These are phyloP conservation scores for Lepus townsendii DNA, from an alignment of 2,797 vertebrate genomes.

Conservation along the genomic window DNA sequence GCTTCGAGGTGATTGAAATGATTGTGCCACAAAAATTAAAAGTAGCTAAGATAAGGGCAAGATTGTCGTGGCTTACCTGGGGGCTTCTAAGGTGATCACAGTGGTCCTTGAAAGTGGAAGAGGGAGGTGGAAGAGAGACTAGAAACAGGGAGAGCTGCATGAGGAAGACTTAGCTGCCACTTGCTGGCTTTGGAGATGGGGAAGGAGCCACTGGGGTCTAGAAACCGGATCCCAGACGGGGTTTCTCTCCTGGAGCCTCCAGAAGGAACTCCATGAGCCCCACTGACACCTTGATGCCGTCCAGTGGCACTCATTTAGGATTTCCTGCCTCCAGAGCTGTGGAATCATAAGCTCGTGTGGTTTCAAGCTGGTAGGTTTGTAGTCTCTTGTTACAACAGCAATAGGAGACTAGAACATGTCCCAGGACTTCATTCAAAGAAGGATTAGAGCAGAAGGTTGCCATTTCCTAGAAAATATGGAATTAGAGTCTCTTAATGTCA, in stretches of 20 bases:
- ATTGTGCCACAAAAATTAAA: background rate
- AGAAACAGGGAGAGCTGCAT: background rate
- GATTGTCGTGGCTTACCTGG: background rate
- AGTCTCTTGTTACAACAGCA: background rate
- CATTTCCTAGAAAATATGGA: conserved; percentile 42
- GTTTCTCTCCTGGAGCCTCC: background rate
- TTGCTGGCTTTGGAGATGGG: conserved; percentile 25
- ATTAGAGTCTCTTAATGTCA: conserved; percentile 13
- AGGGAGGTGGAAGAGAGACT: background rate
- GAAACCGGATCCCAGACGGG: background rate
- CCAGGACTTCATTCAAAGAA: background rate
- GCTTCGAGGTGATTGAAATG: background rate
- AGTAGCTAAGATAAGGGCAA: background rate
- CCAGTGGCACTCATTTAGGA: background rate
- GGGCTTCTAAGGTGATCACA: background rate
- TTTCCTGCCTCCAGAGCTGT: background rate
- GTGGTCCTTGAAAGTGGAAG: background rate
- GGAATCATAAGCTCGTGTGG: background rate
- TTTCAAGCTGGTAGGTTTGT: background rate
- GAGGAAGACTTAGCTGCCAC: background rate
- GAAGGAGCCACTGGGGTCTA: background rate
- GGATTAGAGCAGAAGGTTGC: background rate
- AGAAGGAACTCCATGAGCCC: background rate
- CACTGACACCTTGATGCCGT: background rate
- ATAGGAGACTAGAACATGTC: background rate